phyloP scores from a whole-genome alignment of 2,888 invertebrate species.

The Siphlonurus alternatus region DNA sequence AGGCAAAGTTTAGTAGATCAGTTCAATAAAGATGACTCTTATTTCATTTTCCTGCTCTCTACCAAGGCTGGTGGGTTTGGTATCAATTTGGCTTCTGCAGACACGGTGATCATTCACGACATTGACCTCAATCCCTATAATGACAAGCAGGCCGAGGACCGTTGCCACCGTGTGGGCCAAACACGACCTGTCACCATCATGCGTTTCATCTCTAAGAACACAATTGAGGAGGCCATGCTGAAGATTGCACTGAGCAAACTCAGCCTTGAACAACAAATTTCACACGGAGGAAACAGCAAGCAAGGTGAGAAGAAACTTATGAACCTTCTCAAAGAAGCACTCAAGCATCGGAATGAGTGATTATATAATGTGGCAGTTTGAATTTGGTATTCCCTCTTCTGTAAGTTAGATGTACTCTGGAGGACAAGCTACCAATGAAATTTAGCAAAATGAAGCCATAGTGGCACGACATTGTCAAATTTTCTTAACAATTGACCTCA shows the following conservation, averaged over 20 bases:
- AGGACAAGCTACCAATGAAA: too few relatives aligned
- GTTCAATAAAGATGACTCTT: constrained; percentile 58
- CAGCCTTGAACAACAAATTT: constrained; percentile 74
- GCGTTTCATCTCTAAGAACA: constrained; percentile 65
- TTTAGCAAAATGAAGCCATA: too few relatives aligned
- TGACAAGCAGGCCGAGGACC: constrained; percentile 94
- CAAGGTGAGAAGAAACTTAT: background rate
- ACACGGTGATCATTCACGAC: constrained; percentile 91
- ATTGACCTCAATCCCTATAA: constrained; percentile 98
- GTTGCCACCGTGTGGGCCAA: constrained; percentile 48
- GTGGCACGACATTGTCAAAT: too few relatives aligned
- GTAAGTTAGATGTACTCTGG: too few relatives aligned
- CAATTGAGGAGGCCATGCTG: constrained; percentile 87
- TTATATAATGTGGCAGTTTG: too few relatives aligned
- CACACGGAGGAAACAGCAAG: constrained; percentile 13
- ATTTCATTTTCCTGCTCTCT: constrained; percentile 81
- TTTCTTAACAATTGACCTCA: too few relatives aligned
- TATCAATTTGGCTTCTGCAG: constrained; percentile 85
- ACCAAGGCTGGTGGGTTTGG: constrained; percentile 93
- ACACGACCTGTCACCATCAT: constrained; percentile 69
- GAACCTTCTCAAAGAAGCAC: background rate
- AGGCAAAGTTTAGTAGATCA: constrained; percentile 81
- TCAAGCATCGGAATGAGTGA: background rate
- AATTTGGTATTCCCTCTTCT: too few relatives aligned
- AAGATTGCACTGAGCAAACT: constrained; percentile 82